Percentiles rank a stretch among this genome's conserved stretches.
Evolutionary conservation across 35 echinoderm and acorn worm genomes (phyloP).

Genomic region (Nesometra sesokonis): DNA sequence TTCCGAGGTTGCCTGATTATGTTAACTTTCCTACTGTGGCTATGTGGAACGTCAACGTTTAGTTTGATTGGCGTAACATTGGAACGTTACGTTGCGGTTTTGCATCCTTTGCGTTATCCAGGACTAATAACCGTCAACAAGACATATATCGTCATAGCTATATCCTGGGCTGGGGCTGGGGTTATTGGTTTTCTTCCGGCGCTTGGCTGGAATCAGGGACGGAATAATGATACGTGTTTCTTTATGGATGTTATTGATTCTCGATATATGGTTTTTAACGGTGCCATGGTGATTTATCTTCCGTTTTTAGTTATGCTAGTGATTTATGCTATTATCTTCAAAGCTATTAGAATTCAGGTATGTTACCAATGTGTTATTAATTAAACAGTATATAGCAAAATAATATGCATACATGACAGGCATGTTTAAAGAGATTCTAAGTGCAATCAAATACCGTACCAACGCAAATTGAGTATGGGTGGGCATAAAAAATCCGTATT

Average conservation of each 20-base stretch:
- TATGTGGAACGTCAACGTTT: constrained; percentile 58
- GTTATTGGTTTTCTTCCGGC: constrained; percentile 57
- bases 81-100: constrained; percentile 55
- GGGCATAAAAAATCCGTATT: too few species aligned
- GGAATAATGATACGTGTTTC: constrained; percentile 12
- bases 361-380: neutral
- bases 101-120: constrained; percentile 40
- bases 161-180: constrained; percentile 39
- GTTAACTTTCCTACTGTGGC: constrained; percentile 52
- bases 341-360: constrained; percentile 55
- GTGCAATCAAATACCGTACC: too few species aligned
- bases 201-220: constrained; percentile 51
- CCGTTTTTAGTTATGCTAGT: constrained; percentile 56
- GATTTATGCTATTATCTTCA: constrained; percentile 51
- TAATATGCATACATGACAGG: too few species aligned
- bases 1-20: constrained; percentile 61
- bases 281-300: constrained; percentile 40
- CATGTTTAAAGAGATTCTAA: too few species aligned
- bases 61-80: constrained; percentile 57
- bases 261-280: constrained; percentile 61
- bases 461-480: too few species aligned
- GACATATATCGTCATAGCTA: constrained; percentile 25
- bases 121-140: constrained; percentile 29
- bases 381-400: too few species aligned
- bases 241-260: constrained; percentile 59